Conservation (phyloP, 2,888 invertebrate genomes). For the Bursaphelenchus okinawaensis region DNA sequence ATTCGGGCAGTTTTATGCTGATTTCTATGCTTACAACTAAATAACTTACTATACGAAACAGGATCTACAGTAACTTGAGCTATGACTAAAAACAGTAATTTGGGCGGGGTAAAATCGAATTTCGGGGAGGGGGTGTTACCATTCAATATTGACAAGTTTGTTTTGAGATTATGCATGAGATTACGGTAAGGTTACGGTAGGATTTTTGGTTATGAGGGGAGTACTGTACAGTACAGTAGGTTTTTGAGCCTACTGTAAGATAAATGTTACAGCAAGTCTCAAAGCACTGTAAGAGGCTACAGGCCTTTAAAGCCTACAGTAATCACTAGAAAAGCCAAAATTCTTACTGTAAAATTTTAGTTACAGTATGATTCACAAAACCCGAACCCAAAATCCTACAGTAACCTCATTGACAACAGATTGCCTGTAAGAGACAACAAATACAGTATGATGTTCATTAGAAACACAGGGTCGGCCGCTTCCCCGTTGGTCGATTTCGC, state of each 20-base stretch:
- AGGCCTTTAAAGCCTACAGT: too few species aligned
- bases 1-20: neutral
- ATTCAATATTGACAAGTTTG: neutral
- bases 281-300: too few species aligned
- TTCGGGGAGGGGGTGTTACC: too few species aligned
- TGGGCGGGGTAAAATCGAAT: neutral
- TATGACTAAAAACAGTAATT: neutral
- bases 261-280: neutral
- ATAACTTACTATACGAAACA: neutral
- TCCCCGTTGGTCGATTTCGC: neutral
- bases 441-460: neutral
- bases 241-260: neutral
- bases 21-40: neutral
- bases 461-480: neutral
- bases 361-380: too few species aligned
- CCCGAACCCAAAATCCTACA: too few species aligned
- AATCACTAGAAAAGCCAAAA: too few species aligned
- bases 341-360: too few species aligned
- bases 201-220: neutral
- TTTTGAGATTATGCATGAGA: neutral
- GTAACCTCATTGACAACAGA: too few species aligned
- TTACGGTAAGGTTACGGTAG: neutral
- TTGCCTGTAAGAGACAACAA: neutral
- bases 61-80: neutral
- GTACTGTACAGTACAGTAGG: neutral